Conservation (phyloP, 2,888 invertebrate genomes). For the Melieria omissa region DNA sequence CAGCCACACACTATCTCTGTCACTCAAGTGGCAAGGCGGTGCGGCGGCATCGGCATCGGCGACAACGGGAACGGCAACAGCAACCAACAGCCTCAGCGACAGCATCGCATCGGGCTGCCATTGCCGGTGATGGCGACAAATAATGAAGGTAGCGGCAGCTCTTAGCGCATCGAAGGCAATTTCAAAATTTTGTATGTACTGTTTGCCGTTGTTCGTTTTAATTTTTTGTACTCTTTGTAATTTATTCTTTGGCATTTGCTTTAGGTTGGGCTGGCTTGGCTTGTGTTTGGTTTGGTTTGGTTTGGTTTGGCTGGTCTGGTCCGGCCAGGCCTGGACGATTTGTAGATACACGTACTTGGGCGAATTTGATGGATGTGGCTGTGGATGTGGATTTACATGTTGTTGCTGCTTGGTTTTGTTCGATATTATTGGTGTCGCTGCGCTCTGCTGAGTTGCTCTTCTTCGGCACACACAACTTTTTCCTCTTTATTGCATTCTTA, state of each 20-base stretch:
- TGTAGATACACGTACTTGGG: conserved; percentile 19
- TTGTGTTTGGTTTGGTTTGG: too few relatives aligned
- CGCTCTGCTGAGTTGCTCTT: background rate
- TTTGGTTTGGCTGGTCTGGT: background rate
- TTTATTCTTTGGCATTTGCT: background rate
- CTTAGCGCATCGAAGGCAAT: conserved; percentile 18
- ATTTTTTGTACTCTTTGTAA: background rate
- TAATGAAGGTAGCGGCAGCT: too few relatives aligned
- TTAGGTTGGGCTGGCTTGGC: background rate
- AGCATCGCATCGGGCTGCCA: conserved; percentile 5
- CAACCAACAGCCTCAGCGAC: background rate
- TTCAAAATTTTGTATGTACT: conserved; percentile 13
- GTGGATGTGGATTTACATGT: conserved; percentile 31
- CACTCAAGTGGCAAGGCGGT: conserved; percentile 5
- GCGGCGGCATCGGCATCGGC: conserved; percentile 1
- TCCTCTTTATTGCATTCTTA: conserved; percentile 9
- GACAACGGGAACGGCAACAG: background rate
- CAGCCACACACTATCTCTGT: conserved; percentile 3
- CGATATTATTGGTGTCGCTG: conserved; percentile 15
- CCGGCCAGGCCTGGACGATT: background rate
- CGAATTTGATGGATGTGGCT: conserved; percentile 25
- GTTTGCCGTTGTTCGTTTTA: background rate
- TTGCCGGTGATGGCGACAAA: background rate
- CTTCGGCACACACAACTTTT: conserved; percentile 4
- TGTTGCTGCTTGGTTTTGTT: conserved; percentile 26